Conservation (phyloP, 2,888 invertebrate species). For the Abscondita cerata region DNA sequence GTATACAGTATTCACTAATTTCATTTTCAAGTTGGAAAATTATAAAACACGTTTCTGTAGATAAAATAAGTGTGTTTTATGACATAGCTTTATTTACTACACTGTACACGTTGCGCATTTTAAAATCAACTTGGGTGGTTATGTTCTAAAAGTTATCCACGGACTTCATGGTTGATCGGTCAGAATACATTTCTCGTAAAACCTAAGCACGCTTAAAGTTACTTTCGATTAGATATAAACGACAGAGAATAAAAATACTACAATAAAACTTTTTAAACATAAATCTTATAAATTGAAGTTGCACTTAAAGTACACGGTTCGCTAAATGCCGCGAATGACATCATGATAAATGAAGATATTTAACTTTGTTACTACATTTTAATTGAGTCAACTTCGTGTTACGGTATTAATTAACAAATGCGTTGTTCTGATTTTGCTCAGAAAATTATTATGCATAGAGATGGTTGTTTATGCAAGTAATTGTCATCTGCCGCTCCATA, state of each 20-base stretch:
- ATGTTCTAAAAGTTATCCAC: slow-evolving; percentile 14
- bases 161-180: slow-evolving; percentile 23
- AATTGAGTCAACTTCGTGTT: too few species aligned
- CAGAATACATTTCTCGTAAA: slow-evolving; percentile 16
- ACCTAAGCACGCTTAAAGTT: slow-evolving; percentile 5
- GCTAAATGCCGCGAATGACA: too few species aligned
- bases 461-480: background rate
- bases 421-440: too few species aligned
- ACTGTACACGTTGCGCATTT: slow-evolving; percentile 19
- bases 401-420: too few species aligned
- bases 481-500: background rate
- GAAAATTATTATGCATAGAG: background rate
- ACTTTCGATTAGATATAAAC: slow-evolving; percentile 18
- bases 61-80: slow-evolving; percentile 21
- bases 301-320: too few species aligned
- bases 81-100: slow-evolving; percentile 12
- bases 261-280: too few species aligned
- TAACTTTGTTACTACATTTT: too few species aligned
- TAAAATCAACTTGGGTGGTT: slow-evolving; percentile 33
- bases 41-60: slow-evolving; percentile 11
- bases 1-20: slow-evolving; percentile 23
- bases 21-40: slow-evolving; percentile 12
- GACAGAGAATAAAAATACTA: slow-evolving; percentile 13
- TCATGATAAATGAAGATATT: too few species aligned
- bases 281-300: too few species aligned